Percentiles rank a stretch among this genome's conserved stretches.
Conservation (phyloP, 1,140 invertebrate species). For the Hyposmocoma kahamanoa region DNA sequence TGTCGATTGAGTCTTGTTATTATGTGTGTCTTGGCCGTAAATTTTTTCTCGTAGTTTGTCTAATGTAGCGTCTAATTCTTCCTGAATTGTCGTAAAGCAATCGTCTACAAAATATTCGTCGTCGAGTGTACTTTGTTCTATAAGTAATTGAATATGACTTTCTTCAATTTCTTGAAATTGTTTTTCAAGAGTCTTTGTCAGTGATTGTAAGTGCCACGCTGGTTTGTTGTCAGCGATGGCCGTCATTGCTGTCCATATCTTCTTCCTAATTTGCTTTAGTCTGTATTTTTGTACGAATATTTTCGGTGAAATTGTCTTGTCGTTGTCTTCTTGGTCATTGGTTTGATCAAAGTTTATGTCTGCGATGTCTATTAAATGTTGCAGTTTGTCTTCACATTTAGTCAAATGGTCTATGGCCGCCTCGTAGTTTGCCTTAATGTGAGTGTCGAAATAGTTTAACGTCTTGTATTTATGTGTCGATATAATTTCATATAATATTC, state of each 20-base stretch:
- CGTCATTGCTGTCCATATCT: neutral
- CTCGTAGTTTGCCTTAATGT: constrained; percentile 1
- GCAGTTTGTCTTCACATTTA: neutral
- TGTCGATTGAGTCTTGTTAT: neutral
- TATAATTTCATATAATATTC: too few species aligned
- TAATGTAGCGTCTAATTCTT: constrained; percentile 1
- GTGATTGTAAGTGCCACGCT: neutral
- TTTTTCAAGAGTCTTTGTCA: constrained; percentile 2
- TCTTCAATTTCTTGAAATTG: constrained; percentile 7
- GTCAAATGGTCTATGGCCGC: neutral
- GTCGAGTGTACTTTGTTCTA: neutral
- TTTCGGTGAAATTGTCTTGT: neutral
- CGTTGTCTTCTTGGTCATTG: neutral
- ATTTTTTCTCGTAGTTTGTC: constrained; percentile 3
- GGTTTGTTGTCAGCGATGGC: constrained; percentile 1
- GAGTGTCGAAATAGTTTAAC: constrained; percentile 1
- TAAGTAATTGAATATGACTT: neutral
- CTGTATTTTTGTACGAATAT: constrained; percentile 1
- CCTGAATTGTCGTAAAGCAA: neutral
- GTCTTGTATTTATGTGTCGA: constrained; percentile 3
- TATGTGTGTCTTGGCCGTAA: neutral
- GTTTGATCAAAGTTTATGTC: too few species aligned
- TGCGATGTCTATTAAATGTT: neutral
- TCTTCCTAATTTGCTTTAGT: neutral
- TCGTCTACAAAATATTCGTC: constrained; percentile 7